Conservation (phyloP, 2,797 vertebrate genomes). For the Enteromius treurensis region DNA sequence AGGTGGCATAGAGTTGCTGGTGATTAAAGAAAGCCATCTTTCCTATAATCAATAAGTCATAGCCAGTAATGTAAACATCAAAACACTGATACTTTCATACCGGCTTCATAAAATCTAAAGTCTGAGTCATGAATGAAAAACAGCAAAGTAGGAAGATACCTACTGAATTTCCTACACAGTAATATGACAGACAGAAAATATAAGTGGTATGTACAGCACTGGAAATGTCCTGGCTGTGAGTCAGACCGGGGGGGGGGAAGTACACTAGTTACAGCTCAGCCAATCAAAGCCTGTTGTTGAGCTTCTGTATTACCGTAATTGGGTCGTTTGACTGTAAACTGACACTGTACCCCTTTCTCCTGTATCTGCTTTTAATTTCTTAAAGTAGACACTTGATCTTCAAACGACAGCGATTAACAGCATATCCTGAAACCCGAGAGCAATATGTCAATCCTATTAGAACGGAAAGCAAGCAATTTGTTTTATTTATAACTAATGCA, state of each 20-base stretch:
- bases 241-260: slow-evolving; percentile 40
- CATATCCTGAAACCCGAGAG: slow-evolving; percentile 67
- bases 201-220: slow-evolving; percentile 20
- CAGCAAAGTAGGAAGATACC: slow-evolving; percentile 22
- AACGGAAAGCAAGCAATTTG: slow-evolving; percentile 57
- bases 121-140: not conserved
- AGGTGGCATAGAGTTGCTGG: not conserved
- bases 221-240: slow-evolving; percentile 44
- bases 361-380: slow-evolving; percentile 67
- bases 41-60: slow-evolving; percentile 48
- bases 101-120: not conserved
- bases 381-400: slow-evolving; percentile 67
- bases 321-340: slow-evolving; percentile 54
- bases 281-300: slow-evolving; percentile 50
- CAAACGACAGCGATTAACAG: slow-evolving; percentile 57
- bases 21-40: slow-evolving; percentile 37
- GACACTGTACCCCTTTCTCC: slow-evolving; percentile 50
- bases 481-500: slow-evolving; percentile 60
- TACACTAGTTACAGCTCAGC: slow-evolving; percentile 24
- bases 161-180: slow-evolving; percentile 13
- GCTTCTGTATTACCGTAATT: slow-evolving; percentile 55
- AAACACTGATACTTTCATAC: slow-evolving; percentile 1
- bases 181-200: slow-evolving; percentile 15
- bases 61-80: slow-evolving; percentile 50
- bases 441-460: slow-evolving; percentile 61